A percentile compares a stretch with the other conserved stretches of the same genome.
phyloP scores from a whole-genome alignment of 2,888 invertebrate species.

The Keiferia lycopersicella region DNA sequence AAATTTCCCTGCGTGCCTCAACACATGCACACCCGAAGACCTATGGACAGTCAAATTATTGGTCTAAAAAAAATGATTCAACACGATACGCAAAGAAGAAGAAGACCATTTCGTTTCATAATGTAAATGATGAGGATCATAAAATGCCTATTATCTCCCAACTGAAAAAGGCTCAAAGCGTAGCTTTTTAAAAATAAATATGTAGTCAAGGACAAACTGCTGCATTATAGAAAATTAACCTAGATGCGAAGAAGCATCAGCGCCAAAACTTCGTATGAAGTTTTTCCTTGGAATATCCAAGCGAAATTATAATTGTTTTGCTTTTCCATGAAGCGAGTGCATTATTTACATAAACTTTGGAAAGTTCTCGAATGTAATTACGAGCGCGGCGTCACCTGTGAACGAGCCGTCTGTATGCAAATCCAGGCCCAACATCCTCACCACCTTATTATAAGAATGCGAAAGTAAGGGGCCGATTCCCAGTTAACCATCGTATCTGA shows the following conservation, averaged over 20 bases:
- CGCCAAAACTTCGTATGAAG: constrained; percentile 11
- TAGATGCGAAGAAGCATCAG: constrained; percentile 20
- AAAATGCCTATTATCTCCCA: no score
- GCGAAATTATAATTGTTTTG: constrained; percentile 25
- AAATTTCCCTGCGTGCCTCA: no score
- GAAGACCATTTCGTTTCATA: no score
- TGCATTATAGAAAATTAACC: background rate
- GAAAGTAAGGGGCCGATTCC: constrained; percentile 54
- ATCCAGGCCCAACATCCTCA: constrained; percentile 68
- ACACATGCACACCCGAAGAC: no score
- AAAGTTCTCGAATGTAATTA: constrained; percentile 74
- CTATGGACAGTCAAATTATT: no score
- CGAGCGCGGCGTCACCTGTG: constrained; percentile 70
- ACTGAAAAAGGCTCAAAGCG: no score
- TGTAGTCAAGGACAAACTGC: background rate
- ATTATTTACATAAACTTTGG: constrained; percentile 68
- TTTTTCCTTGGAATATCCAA: constrained; percentile 10
- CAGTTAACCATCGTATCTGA: constrained; percentile 66
- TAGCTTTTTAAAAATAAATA: background rate
- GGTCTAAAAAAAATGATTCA: no score
- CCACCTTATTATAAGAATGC: constrained; percentile 73
- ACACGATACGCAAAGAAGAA: no score
- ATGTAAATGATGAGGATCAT: no score
- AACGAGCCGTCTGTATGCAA: constrained; percentile 69
- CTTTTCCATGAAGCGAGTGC: constrained; percentile 39